A percentile compares a stretch with the other conserved stretches of the same genome.
These are phyloP conservation scores for Nannospalax galili DNA, from an alignment of 2,113 vertebrate species.

Conservation along the genomic window DNA sequence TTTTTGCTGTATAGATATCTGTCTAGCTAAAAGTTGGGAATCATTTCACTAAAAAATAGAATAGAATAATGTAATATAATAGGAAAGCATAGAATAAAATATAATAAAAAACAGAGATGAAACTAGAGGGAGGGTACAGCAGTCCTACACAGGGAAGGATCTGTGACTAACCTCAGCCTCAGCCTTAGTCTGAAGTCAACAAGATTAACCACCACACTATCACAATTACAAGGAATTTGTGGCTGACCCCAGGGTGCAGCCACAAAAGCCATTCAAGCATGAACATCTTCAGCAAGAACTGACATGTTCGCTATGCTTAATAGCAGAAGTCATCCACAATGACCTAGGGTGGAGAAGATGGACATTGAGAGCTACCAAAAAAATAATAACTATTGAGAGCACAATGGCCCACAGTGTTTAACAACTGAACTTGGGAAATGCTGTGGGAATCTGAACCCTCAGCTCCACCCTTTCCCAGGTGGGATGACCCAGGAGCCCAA, in stretches of 20 bases:
- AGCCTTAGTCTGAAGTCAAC: background rate
- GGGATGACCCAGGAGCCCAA: background rate
- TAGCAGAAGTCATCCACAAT: background rate
- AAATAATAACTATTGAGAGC: background rate
- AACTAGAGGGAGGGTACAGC: background rate
- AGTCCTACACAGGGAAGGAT: background rate
- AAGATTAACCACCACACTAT: background rate
- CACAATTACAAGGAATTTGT: no score
- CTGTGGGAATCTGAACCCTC: background rate
- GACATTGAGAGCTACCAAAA: background rate
- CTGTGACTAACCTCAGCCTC: no score
- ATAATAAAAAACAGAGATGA: background rate
- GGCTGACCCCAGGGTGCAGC: background rate
- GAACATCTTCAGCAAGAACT: background rate
- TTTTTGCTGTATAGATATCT: background rate
- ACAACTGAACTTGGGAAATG: background rate
- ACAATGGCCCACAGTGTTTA: background rate
- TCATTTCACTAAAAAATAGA: constrained; percentile 19
- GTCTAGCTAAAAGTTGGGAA: background rate
- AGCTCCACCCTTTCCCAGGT: background rate
- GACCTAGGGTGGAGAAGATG: background rate
- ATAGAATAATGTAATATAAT: no score
- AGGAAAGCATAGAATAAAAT: background rate
- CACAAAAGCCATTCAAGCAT: background rate
- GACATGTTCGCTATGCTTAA: background rate